phyloP scores from a whole-genome alignment of 2,797 vertebrate species.

The Microcaecilia unicolor region DNA sequence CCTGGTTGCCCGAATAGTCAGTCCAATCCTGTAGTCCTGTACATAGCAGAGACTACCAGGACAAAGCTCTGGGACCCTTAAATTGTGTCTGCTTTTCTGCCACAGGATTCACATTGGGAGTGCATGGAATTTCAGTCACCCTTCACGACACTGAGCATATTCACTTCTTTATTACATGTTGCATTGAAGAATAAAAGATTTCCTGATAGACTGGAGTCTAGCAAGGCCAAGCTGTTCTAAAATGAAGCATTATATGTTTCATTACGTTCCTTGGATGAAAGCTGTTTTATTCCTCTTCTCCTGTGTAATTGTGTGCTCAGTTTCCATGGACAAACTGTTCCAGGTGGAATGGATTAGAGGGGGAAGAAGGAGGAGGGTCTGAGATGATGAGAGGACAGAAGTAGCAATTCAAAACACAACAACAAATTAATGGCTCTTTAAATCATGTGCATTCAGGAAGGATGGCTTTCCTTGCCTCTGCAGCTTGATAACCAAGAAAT shows the following conservation, averaged over 20 bases:
- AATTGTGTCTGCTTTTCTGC: neutral
- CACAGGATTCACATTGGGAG: neutral
- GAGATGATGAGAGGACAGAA: conserved; percentile 11
- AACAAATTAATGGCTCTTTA: conserved; percentile 21
- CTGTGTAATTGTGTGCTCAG: neutral
- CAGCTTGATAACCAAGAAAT: neutral
- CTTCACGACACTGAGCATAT: neutral
- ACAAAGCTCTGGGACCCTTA: neutral
- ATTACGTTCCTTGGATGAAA: neutral
- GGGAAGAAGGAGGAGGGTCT: too few relatives aligned
- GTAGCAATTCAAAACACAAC: conserved; percentile 5
- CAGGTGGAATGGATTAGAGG: too few relatives aligned
- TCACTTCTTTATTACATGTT: neutral
- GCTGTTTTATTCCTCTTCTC: neutral
- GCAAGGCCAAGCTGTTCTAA: fast-evolving
- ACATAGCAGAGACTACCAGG: too few relatives aligned
- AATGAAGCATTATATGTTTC: too few relatives aligned
- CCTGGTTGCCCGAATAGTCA: too few relatives aligned
- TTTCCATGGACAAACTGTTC: conserved; percentile 2
- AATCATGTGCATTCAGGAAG: conserved; percentile 3
- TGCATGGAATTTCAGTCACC: neutral
- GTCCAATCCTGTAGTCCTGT: too few relatives aligned
- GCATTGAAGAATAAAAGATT: neutral
- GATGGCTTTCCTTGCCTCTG: neutral
- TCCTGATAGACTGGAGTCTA: neutral